These are phyloP conservation scores for Penaeus monodon DNA, from an alignment of 2,888 invertebrate species.

Conservation along the genomic window DNA sequence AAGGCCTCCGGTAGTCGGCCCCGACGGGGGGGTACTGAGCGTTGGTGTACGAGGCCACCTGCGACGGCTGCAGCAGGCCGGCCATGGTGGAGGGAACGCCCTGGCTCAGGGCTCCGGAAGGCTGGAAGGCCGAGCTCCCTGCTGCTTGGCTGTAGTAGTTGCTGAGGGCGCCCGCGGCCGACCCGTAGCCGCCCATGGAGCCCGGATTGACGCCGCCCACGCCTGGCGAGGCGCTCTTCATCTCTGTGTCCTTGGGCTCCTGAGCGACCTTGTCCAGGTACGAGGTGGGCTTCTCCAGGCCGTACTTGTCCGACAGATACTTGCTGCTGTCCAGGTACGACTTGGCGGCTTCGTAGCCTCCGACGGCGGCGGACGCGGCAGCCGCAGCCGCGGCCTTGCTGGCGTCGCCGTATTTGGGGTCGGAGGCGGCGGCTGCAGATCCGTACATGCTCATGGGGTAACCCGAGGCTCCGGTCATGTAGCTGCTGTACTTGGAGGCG, in stretches of 20 bases:
- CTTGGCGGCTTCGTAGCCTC: slow-evolving; percentile 60
- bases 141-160: slow-evolving; percentile 63
- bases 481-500: slow-evolving; percentile 60
- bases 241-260: slow-evolving; percentile 62
- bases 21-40: slow-evolving; percentile 60
- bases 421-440: slow-evolving; percentile 40
- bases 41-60: slow-evolving; percentile 58
- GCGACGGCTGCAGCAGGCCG: slow-evolving; percentile 58
- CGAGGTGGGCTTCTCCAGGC: slow-evolving; percentile 49
- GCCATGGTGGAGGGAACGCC: slow-evolving; percentile 57
- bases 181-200: slow-evolving; percentile 53
- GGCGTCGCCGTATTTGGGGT: slow-evolving; percentile 58
- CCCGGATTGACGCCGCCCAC: slow-evolving; percentile 14
- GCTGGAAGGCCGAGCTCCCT: slow-evolving; percentile 61
- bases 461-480: slow-evolving; percentile 55
- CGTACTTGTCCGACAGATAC: slow-evolving; percentile 56
- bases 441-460: slow-evolving; percentile 64
- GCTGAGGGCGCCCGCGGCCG: slow-evolving; percentile 53
- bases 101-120: slow-evolving; percentile 57
- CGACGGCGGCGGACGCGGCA: slow-evolving; percentile 43
- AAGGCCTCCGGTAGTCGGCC: slow-evolving; percentile 62
- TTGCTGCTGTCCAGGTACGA: slow-evolving; percentile 60
- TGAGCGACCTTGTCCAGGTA: slow-evolving; percentile 57
- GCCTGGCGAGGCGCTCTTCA: slow-evolving; percentile 63
- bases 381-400: slow-evolving; percentile 56